phyloP scores from a whole-genome alignment of 2,797 vertebrate species.

The Thaleichthys pacificus region DNA sequence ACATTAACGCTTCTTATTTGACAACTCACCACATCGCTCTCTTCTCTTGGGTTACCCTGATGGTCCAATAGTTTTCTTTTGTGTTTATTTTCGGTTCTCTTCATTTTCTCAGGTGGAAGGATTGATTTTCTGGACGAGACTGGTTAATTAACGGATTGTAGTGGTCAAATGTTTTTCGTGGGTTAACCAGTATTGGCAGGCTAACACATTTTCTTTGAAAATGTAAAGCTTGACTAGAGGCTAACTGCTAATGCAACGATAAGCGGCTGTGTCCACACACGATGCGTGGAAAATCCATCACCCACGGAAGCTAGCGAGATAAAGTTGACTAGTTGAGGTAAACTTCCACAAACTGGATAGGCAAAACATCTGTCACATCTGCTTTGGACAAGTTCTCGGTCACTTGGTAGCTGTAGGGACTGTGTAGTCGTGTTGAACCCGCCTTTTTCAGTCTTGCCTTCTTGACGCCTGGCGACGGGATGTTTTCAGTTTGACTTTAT shows the following conservation, averaged over 20 bases:
- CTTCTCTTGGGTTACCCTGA: slow-evolving; percentile 48
- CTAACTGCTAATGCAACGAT: neutral
- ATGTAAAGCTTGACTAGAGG: neutral
- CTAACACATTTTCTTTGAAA: slow-evolving; percentile 3
- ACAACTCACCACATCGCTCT: slow-evolving; percentile 70
- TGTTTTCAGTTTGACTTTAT: neutral
- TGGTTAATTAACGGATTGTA: neutral
- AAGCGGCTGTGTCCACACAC: neutral
- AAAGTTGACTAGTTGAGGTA: neutral
- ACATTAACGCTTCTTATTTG: neutral
- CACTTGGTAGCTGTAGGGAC: neutral
- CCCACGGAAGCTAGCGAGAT: neutral
- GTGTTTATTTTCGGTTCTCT: slow-evolving; percentile 66
- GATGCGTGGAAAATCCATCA: neutral
- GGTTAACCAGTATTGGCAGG: neutral
- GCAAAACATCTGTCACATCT: neutral
- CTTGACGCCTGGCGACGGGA: neutral
- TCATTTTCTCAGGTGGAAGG: slow-evolving; percentile 52
- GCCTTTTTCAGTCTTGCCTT: neutral
- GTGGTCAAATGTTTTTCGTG: neutral
- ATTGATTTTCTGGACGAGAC: neutral
- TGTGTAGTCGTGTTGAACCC: neutral
- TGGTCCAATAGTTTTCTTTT: slow-evolving; percentile 73
- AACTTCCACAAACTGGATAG: neutral
- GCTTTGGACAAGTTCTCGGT: neutral